These are phyloP conservation scores for Alaudala cheleensis DNA, from an alignment of 2,113 vertebrate genomes.

Conservation along the genomic window DNA sequence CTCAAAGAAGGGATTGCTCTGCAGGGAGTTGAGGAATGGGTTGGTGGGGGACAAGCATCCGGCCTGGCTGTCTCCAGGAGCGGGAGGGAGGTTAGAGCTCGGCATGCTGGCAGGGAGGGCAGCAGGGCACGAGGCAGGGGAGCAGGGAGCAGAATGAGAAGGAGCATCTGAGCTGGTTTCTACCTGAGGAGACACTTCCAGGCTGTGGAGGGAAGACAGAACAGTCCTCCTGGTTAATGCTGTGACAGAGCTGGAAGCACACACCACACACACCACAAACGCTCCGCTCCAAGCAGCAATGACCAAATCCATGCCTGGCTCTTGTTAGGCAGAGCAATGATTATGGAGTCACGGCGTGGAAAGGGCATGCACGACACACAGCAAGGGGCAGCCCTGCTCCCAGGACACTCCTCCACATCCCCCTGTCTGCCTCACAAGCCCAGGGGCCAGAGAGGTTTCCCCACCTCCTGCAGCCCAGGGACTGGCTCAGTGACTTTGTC, in stretches of 20 bases:
- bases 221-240: constrained; percentile 85
- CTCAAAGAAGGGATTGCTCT: constrained; percentile 89
- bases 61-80: constrained; percentile 61
- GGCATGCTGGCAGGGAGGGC: constrained; percentile 69
- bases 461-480: not conserved
- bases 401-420: not conserved
- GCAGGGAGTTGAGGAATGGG: constrained; percentile 85
- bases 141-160: constrained; percentile 71
- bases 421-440: not conserved
- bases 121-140: constrained; percentile 64
- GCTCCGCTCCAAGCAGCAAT: not conserved
- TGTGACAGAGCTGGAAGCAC: constrained; percentile 24
- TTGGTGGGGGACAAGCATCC: constrained; percentile 80
- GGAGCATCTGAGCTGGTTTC: constrained; percentile 82
- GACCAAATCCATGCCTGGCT: not conserved
- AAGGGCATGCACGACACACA: constrained; percentile 11
- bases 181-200: constrained; percentile 90
- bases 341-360: constrained; percentile 4
- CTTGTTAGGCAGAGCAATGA: constrained; percentile 56
- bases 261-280: constrained; percentile 23
- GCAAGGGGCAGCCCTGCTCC: constrained; percentile 20
- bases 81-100: constrained; percentile 69
- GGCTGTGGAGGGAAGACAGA: constrained; percentile 95
- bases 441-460: not conserved
- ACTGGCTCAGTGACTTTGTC: not conserved